A percentile compares a stretch with the other conserved stretches of the same genome.
phyloP scores from a whole-genome alignment of 2,888 invertebrate genomes.

The Stegana nigrithorax region DNA sequence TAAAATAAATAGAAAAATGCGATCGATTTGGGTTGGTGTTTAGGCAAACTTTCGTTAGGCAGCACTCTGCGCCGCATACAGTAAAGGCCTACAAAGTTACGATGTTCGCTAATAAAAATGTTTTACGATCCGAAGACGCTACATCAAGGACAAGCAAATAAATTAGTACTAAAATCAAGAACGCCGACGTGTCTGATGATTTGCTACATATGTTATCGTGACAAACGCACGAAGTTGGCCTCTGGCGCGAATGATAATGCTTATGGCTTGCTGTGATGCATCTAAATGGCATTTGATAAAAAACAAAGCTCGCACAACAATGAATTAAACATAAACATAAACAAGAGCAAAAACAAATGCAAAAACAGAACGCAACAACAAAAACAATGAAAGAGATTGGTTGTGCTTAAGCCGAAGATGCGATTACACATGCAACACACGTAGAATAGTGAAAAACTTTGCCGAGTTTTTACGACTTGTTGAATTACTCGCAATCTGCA shows the following conservation, averaged over 20 bases:
- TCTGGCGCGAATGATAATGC: constrained; percentile 29
- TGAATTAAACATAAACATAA: neutral
- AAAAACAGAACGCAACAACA: too few relatives aligned
- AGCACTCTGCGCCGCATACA: too few relatives aligned
- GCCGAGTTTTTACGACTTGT: constrained; percentile 28
- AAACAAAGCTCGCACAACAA: neutral
- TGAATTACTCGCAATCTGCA: neutral
- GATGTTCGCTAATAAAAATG: constrained; percentile 53
- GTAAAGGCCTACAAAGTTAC: too few relatives aligned
- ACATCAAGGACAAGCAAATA: constrained; percentile 48
- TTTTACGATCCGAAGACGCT: constrained; percentile 44
- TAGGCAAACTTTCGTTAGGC: too few relatives aligned
- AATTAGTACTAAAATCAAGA: constrained; percentile 51
- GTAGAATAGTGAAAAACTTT: constrained; percentile 42
- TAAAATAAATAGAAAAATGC: too few relatives aligned
- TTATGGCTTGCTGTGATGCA: neutral
- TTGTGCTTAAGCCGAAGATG: too few relatives aligned
- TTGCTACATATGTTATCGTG: neutral
- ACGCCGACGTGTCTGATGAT: constrained; percentile 17
- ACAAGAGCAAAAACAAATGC: neutral
- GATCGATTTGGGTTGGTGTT: too few relatives aligned
- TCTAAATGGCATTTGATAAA: constrained; percentile 15
- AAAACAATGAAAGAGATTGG: too few relatives aligned
- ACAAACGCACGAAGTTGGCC: constrained; percentile 6
- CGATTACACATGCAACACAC: constrained; percentile 14